Conservation (phyloP, 2,797 vertebrate genomes). For the Sparus aurata region DNA sequence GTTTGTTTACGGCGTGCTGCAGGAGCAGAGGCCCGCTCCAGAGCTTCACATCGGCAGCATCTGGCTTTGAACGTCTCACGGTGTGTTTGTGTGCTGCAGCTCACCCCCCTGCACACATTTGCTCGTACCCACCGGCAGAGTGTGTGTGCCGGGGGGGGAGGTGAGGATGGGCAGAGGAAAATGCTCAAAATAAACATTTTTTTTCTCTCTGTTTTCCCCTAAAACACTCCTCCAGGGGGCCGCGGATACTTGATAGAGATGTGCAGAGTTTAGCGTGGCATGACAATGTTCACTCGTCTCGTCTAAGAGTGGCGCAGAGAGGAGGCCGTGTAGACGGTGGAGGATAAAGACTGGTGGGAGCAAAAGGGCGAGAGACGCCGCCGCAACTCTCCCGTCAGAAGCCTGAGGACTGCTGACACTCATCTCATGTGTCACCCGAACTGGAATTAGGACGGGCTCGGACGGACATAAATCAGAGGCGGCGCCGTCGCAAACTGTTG, state of each 20-base stretch:
- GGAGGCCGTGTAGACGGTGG: conserved; percentile 20
- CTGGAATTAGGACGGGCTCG: conserved; percentile 68
- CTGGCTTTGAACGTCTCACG: conserved; percentile 66
- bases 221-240: conserved; percentile 60
- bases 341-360: conserved; percentile 47
- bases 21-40: conserved; percentile 48
- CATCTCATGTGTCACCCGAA: conserved; percentile 59
- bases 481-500: conserved; percentile 47
- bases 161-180: conserved; percentile 49
- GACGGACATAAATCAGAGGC: conserved; percentile 69
- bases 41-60: conserved; percentile 60
- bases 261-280: conserved; percentile 58
- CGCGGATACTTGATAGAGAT: conserved; percentile 66
- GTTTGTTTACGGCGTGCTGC: conserved; percentile 68
- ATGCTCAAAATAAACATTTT: conserved; percentile 56
- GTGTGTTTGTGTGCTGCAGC: conserved; percentile 34
- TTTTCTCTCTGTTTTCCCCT: conserved; percentile 23
- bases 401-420: conserved; percentile 46
- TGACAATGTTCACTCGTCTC: conserved; percentile 65
- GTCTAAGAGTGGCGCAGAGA: conserved; percentile 49
- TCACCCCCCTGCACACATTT: conserved; percentile 39
- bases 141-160: conserved; percentile 22
- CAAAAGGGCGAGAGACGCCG: conserved; percentile 49
- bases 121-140: conserved; percentile 47
- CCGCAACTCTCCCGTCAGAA: conserved; percentile 60